Base-by-base conservation (phyloP, 1,140 invertebrate species). In the Aphaenogaster rudis region DNA sequence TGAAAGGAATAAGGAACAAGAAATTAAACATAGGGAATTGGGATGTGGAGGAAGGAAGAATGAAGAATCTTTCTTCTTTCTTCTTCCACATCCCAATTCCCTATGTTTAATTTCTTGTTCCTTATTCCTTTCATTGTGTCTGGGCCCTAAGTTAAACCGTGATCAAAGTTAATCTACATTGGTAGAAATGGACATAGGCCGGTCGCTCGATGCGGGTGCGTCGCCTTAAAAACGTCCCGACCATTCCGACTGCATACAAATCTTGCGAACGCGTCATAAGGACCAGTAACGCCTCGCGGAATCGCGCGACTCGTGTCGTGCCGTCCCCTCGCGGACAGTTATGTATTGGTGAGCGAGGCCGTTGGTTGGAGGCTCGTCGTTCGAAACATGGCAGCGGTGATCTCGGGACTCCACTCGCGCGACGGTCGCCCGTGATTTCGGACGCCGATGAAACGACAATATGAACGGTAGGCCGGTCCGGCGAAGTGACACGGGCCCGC, bases 401-500 rank as follows among this genome's bases (percentile, higher is more conserved):
- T 84, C 2, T 69, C 78, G 67, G 67, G 17, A 3, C 39, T 71
- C 17, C 7, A 39, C 15, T 81, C 52, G 50, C 21, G 52, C 13
- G 50, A 71, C 50, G 64, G 28, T 48, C 39, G 39, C n/a, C 66
- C 54, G 66, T 45, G 67, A 36, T n/a, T 81, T 67, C 52, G 8
- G 17, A 13, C 71, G 52, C n/a, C 42, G 54, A 84, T 76, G 54
- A 76, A 61, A 61, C 17, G 80, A 63, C 69, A 84, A 76, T 84
- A 84, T 74, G 80, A 84, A 48, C 17, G 80, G n/a, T 50, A 76
- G 33, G n/a, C 42, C 54, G 52, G 50, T 15, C 4, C 17, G 54
- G 28, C 28, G 48, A 4, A 76, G 42, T n/a, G 36, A 54, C n/a
- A 21, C 50, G 64, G 36, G 61, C 63, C 42, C 39, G 80, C 45